These are phyloP conservation scores for Nothocercus nigrocapillus DNA, from an alignment of 2,113 vertebrate genomes.

Conservation along the genomic window DNA sequence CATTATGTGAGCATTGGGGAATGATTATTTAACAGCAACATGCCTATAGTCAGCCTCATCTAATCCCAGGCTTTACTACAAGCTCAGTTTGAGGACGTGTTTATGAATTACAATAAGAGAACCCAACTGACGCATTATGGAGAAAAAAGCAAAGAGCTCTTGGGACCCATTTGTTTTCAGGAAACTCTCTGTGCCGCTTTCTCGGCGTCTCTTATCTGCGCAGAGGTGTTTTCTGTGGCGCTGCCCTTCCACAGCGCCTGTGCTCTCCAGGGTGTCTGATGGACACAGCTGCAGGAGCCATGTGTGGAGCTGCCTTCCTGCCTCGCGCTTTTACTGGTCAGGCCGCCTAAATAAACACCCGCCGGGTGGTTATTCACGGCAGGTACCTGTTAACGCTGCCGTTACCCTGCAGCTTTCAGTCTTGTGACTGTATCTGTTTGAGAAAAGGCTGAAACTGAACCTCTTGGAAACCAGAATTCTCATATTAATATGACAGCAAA, in stretches of 20 bases:
- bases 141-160: not conserved
- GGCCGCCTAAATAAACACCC: not conserved
- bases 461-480: not conserved
- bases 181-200: not conserved
- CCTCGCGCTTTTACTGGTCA: not conserved
- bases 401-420: not conserved
- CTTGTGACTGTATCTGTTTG: not conserved
- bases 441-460: not conserved
- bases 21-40: not conserved
- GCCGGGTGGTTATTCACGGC: not conserved
- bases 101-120: not conserved
- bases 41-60: not conserved
- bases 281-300: not conserved
- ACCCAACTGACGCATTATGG: not conserved
- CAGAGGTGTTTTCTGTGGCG: fast-evolving
- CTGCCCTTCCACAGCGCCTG: not conserved
- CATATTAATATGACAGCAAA: not conserved
- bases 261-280: not conserved
- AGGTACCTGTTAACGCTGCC: not conserved
- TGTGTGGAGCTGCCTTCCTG: not conserved
- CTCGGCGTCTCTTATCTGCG: not conserved
- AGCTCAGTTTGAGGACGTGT: not conserved
- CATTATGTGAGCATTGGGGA: not conserved
- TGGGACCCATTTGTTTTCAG: not conserved
- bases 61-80: not conserved